phyloP scores from a whole-genome alignment of 2,113 vertebrate species.

The Oostethus manadensis region DNA sequence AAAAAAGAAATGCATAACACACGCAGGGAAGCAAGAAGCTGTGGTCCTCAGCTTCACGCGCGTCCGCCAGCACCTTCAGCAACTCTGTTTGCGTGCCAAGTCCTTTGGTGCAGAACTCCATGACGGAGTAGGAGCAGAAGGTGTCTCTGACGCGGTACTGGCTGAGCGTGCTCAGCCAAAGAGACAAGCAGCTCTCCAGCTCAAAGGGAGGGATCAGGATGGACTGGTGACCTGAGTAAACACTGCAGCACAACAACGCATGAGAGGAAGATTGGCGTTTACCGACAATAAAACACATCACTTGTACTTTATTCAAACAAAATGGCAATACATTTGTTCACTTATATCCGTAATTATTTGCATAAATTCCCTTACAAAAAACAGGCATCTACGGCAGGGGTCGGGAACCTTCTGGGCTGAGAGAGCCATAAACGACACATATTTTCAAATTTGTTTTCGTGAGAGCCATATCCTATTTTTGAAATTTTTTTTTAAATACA shows the following conservation, averaged over 20 bases:
- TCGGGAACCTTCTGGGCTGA: too few species aligned
- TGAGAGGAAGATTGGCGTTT: background rate
- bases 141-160: slow-evolving; percentile 97
- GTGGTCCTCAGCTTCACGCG: background rate
- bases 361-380: too few species aligned
- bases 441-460: too few species aligned
- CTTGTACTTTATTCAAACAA: too few species aligned
- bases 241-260: slow-evolving; percentile 52
- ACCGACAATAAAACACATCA: background rate
- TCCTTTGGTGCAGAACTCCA: slow-evolving; percentile 97
- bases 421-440: too few species aligned
- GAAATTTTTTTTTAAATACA: too few species aligned
- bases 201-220: slow-evolving; percentile 96
- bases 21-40: background rate
- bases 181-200: slow-evolving; percentile 89
- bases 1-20: slow-evolving; percentile 3
- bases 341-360: too few species aligned
- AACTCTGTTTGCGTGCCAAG: slow-evolving; percentile 92
- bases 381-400: too few species aligned
- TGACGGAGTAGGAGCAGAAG: slow-evolving; percentile 98
- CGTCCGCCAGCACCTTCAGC: slow-evolving; percentile 77
- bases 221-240: slow-evolving; percentile 97
- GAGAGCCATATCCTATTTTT: too few species aligned
- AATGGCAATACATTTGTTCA: too few species aligned
- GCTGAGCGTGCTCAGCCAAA: slow-evolving; percentile 95